phyloP scores from a whole-genome alignment of 2,797 vertebrate species.

The Melanotaenia boesemani region DNA sequence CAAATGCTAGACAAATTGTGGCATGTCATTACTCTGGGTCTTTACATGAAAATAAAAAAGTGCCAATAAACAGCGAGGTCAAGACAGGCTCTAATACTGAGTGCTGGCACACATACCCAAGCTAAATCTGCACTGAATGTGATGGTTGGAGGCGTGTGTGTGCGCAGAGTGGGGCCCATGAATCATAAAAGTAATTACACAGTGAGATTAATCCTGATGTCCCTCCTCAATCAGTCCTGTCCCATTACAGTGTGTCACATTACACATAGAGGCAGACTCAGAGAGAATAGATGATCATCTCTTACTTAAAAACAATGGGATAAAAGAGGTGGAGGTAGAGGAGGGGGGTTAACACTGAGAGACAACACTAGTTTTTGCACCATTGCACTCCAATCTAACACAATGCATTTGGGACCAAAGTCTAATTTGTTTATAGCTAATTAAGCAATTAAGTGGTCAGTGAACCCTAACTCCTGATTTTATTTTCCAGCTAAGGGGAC shows the following conservation, averaged over 20 bases:
- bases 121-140: constrained; percentile 10
- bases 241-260: constrained; percentile 68
- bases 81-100: constrained; percentile 25
- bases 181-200: constrained; percentile 83
- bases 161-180: constrained; percentile 51
- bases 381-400: constrained; percentile 16
- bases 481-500: constrained; percentile 16
- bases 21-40: constrained; percentile 38
- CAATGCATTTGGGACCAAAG: constrained; percentile 40
- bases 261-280: constrained; percentile 48
- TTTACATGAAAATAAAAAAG: constrained; percentile 24
- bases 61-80: constrained; percentile 44
- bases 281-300: constrained; percentile 67
- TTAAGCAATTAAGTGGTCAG: constrained; percentile 59
- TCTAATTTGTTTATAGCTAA: constrained; percentile 68
- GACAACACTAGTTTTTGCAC: constrained; percentile 36
- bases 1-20: constrained; percentile 38
- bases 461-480: constrained; percentile 39
- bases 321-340: constrained; percentile 6
- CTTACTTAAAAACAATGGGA: constrained; percentile 62
- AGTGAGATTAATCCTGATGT: constrained; percentile 77
- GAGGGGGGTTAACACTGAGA: constrained; percentile 42
- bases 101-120: constrained; percentile 20
- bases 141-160: constrained; percentile 3
- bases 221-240: constrained; percentile 75